phyloP scores from a whole-genome alignment of 2,888 invertebrate species.

The Acrobeloides nanus region DNA sequence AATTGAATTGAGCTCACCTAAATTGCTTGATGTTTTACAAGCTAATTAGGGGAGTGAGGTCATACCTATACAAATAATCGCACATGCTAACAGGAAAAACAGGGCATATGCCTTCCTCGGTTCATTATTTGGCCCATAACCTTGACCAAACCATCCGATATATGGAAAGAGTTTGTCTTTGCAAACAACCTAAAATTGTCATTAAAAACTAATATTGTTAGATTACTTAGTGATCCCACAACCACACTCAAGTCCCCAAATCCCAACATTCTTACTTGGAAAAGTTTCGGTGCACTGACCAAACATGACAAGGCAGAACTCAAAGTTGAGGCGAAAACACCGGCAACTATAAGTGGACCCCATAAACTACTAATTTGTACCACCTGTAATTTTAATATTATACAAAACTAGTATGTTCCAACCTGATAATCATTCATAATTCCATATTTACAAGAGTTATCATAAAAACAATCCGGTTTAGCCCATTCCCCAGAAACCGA shows the following conservation, averaged over 20 bases:
- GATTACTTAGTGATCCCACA: no score
- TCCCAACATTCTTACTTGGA: no score
- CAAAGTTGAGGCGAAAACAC: conserved; percentile 8
- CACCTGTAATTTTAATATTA: no score
- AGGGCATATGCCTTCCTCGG: conserved; percentile 9
- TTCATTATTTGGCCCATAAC: conserved; percentile 5
- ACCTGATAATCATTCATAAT: conserved; percentile 11
- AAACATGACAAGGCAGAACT: conserved; percentile 5
- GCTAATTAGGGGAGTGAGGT: no score
- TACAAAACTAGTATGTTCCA: conserved; percentile 3
- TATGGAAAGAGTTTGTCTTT: conserved; percentile 10
- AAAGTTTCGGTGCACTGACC: conserved; percentile 9
- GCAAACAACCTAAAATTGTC: no score
- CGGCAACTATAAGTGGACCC: neutral
- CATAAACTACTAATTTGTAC: neutral
- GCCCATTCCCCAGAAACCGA: neutral
- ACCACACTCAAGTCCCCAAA: no score
- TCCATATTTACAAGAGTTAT: conserved; percentile 8
- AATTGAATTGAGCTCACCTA: conserved; percentile 10
- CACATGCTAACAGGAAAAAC: conserved; percentile 3
- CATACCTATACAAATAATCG: no score
- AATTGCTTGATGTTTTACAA: no score
- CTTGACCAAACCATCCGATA: conserved; percentile 1
- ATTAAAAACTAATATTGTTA: no score
- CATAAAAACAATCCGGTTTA: conserved; percentile 9